A percentile compares a stretch with the other conserved stretches of the same genome.
Conservation (phyloP, 2,113 vertebrate genomes). For the Colaptes auratus region DNA sequence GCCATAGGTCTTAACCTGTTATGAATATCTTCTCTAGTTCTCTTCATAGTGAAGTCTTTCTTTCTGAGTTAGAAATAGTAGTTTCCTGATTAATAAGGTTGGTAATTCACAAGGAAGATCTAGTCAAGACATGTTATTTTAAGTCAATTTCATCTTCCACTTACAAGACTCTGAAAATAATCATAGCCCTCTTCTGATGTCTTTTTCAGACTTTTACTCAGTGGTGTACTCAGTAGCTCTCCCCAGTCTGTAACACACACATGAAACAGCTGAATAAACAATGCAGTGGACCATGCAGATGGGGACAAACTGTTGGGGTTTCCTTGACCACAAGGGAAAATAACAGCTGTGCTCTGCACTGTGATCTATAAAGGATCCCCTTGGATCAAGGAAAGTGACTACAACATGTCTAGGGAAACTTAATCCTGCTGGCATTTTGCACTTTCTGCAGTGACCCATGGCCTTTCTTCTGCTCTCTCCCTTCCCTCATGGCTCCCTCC, state of each 20-base stretch:
- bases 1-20: neutral
- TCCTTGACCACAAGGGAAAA: neutral
- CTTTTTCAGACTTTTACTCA: neutral
- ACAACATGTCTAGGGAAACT: neutral
- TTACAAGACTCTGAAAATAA: neutral
- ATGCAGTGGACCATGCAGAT: neutral
- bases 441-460: neutral
- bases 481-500: neutral
- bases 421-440: neutral
- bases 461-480: neutral
- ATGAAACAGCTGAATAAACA: neutral
- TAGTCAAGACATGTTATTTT: neutral
- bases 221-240: neutral
- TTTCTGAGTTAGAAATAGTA: neutral
- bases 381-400: neutral
- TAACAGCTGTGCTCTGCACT: neutral
- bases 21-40: neutral
- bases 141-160: neutral
- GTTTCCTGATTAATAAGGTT: neutral
- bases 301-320: neutral
- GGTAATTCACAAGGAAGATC: neutral
- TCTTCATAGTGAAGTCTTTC: neutral
- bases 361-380: neutral
- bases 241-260: neutral
- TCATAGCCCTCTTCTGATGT: neutral